Conservation (phyloP, 2,888 invertebrate species). For the Odontothrips loti region DNA sequence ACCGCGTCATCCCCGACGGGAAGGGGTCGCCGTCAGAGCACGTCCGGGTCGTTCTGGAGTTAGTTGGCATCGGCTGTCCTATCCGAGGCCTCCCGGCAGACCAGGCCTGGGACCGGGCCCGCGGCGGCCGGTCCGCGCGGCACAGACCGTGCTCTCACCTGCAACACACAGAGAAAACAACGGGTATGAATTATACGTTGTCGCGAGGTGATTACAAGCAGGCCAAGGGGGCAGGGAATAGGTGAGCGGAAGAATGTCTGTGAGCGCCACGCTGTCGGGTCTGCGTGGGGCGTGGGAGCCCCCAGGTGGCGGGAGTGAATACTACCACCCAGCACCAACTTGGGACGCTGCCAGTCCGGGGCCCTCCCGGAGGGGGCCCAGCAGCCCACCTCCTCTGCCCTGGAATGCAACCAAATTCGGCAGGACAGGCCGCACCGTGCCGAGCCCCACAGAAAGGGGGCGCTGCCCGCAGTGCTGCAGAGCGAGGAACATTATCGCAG, state of each 20-base stretch:
- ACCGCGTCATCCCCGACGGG: not conserved
- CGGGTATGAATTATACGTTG: not conserved
- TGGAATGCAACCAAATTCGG: conserved; percentile 17
- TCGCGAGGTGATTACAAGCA: too few relatives aligned
- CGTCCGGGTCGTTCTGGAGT: too few relatives aligned
- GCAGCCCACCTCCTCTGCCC: not conserved
- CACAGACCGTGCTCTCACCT: not conserved
- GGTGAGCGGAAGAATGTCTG: too few relatives aligned
- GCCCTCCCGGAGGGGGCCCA: not conserved
- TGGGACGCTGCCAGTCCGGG: not conserved
- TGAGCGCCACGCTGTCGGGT: not conserved
- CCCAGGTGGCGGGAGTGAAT: conserved; percentile 6
- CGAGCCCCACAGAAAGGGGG: too few relatives aligned
- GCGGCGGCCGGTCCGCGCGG: too few relatives aligned
- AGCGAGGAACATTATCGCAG: too few relatives aligned
- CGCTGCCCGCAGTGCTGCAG: too few relatives aligned
- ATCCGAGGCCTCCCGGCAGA: too few relatives aligned
- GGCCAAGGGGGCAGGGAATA: too few relatives aligned
- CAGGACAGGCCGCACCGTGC: not conserved
- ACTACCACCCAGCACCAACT: not conserved
- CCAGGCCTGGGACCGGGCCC: too few relatives aligned
- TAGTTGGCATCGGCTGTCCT: too few relatives aligned
- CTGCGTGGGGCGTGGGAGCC: not conserved
- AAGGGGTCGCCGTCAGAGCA: not conserved
- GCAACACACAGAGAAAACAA: not conserved